Conservation (phyloP, 2,888 invertebrate species). For the Caenorhabditis angaria region DNA sequence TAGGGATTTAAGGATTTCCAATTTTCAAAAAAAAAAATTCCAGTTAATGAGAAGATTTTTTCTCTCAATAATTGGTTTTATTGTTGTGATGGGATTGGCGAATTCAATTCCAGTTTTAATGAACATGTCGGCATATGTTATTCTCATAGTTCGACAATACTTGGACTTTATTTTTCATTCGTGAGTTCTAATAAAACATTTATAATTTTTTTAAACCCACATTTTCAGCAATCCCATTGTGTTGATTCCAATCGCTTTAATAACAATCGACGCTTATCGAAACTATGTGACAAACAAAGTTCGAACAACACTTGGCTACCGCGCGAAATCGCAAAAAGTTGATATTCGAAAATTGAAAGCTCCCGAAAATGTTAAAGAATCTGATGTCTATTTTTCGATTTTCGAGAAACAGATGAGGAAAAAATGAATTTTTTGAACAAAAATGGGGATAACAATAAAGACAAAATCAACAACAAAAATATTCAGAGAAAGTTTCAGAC, state of each 20-base stretch:
- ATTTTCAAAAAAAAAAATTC: not conserved
- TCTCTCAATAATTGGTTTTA: constrained; percentile 22
- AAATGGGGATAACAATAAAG: constrained; percentile 16
- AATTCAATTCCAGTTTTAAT: constrained; percentile 38
- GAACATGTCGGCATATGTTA: constrained; percentile 18
- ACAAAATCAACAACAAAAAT: constrained; percentile 33
- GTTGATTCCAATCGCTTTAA: constrained; percentile 25
- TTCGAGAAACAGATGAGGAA: constrained; percentile 33
- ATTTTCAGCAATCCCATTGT: constrained; percentile 35
- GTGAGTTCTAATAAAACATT: constrained; percentile 11
- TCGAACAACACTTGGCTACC: constrained; percentile 27
- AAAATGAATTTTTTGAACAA: constrained; percentile 11
- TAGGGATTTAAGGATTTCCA: not conserved
- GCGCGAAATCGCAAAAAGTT: constrained; percentile 30
- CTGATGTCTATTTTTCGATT: constrained; percentile 39
- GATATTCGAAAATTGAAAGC: constrained; percentile 31
- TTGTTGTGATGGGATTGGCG: constrained; percentile 33
- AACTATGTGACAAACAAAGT: constrained; percentile 32
- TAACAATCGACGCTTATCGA: constrained; percentile 38
- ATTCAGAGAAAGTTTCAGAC: constrained; percentile 19
- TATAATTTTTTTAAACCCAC: not conserved
- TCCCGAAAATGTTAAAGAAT: constrained; percentile 18
- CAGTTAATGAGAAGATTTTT: constrained; percentile 42
- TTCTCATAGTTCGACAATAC: constrained; percentile 23
- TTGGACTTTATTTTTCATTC: constrained; percentile 39